These are phyloP conservation scores for Aix galericulata DNA, from an alignment of 2,113 vertebrate species.

Conservation along the genomic window DNA sequence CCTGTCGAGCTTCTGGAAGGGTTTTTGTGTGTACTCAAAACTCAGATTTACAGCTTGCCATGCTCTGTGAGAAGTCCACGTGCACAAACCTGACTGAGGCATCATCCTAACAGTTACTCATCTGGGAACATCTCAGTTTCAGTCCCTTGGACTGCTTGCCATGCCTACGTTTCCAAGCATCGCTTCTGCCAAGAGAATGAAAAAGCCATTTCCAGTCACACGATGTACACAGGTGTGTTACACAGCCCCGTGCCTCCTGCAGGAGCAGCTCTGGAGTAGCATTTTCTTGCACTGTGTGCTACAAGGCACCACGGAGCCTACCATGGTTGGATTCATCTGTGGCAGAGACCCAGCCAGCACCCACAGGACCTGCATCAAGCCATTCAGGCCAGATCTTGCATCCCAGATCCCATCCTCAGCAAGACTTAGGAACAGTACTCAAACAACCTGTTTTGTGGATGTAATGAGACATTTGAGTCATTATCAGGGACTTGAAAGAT, in stretches of 20 bases:
- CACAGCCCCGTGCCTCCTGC: neutral
- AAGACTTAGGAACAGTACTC: neutral
- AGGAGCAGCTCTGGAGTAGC: neutral
- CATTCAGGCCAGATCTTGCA: neutral
- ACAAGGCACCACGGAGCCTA: neutral
- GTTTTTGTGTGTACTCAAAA: neutral
- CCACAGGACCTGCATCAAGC: neutral
- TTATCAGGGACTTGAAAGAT: neutral
- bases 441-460: neutral
- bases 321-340: neutral
- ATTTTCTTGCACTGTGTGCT: neutral
- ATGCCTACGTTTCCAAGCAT: neutral
- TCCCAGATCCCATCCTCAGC: neutral
- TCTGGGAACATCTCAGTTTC: neutral
- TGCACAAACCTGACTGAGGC: neutral
- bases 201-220: neutral
- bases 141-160: neutral
- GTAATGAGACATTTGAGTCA: neutral
- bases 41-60: neutral
- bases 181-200: neutral
- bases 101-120: neutral
- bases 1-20: neutral
- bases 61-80: accelerated
- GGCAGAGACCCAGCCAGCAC: neutral
- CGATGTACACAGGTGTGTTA: accelerated